A percentile compares a stretch with the other conserved stretches of the same genome.
Evolutionary conservation across 2,113 vertebrate species (phyloP).

Genomic region (Erythrocercus mccallii): DNA sequence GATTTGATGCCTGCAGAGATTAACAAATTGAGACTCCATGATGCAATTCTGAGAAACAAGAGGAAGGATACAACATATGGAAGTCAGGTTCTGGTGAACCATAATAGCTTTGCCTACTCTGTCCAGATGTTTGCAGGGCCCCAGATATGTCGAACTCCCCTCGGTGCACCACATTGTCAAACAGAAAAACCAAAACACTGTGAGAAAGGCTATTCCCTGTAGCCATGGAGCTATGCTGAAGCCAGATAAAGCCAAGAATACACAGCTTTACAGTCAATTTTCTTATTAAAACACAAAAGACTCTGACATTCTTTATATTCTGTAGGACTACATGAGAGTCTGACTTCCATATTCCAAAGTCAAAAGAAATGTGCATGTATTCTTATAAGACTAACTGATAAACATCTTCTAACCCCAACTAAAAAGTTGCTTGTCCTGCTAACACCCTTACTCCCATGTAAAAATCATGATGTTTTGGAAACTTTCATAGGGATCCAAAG

Average conservation of each 20-base stretch:
- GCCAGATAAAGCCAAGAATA: background rate
- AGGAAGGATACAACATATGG: background rate
- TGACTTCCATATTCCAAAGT: background rate
- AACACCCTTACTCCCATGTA: background rate
- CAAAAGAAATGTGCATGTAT: background rate
- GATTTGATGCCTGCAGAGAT: background rate
- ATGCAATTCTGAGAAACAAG: background rate
- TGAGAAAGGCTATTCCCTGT: background rate
- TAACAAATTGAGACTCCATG: background rate
- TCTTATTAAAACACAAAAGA: background rate
- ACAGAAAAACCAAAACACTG: background rate
- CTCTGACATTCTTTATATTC: background rate
- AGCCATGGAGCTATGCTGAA: background rate
- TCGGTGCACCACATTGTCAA: accelerated
- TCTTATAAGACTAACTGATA: background rate
- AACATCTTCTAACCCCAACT: background rate
- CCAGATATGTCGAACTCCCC: background rate
- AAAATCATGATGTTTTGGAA: background rate
- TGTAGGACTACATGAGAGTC: background rate
- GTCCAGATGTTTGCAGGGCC: background rate
- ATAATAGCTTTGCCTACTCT: background rate
- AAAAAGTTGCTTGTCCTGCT: background rate
- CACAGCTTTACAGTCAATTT: background rate
- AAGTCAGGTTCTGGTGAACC: background rate
- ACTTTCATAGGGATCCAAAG: background rate